Base-by-base conservation (phyloP, 2,797 vertebrate species). In the Antrozous pallidus region DNA sequence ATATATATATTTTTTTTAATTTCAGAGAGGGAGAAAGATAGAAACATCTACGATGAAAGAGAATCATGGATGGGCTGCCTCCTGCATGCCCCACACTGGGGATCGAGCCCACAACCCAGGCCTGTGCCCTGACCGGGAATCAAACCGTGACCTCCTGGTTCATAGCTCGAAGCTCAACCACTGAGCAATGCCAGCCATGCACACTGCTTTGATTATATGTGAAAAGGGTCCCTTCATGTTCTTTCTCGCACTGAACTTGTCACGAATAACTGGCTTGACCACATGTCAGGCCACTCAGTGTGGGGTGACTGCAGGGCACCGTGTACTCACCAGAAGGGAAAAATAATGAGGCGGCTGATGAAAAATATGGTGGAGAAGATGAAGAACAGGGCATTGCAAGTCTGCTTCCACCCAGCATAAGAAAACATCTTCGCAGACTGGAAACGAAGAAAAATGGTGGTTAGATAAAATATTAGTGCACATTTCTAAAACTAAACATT, bases 381-480 rank as follows among this genome's bases (percentile, higher is more conserved):
- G 87, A 99, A 93, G 88, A 99, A 99, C n/a, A 99, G 97, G 18
- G 56, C 8, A 14, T 99, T 98, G 98, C 99, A 99, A 45, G 98
- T 98, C 92, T 97, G 98, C 95, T 98, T 98, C 99, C 99, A 99
- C 94, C 95, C 98, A 83, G 99, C 99, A 0, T 99, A 99, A 97
- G 99, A 99, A 97, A 99, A 99, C 96, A 99, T 97, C 98, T 99
- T 99, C 77, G 99, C 99, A 75, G 99, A 99, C 99, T 99, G 93
- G 67, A 93, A 96, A 96, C 75, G 95, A 91, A 96, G 92, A 82
- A 96, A 88, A 88, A 95, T 88, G 8, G 0, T 56, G 93, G 54
- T 91, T 69, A 95, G 95, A 94, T 0, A 73, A 70, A 78, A 54
- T 1, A 88, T 47, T 26, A 11, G 31, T 0, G 88, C 31, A 69